Conservation (phyloP, 1,140 invertebrate genomes). For the Cyrtorhinus lividipennis region DNA sequence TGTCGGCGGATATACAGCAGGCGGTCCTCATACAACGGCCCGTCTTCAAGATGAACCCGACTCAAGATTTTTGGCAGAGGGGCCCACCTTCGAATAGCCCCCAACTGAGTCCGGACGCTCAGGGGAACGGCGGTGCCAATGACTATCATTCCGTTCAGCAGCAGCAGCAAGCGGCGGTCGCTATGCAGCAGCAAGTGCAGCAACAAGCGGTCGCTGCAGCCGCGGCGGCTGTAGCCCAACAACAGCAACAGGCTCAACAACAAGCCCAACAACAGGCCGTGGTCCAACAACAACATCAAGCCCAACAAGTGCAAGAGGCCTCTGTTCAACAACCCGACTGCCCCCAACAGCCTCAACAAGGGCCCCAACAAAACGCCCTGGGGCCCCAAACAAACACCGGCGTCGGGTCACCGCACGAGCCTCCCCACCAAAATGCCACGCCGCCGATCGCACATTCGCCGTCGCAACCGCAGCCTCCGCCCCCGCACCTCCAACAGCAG, state of each 20-base stretch:
- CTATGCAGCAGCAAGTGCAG: constrained; percentile 10
- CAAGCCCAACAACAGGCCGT: constrained; percentile 17
- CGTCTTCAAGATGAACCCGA: constrained; percentile 29
- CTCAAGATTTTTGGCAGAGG: constrained; percentile 26
- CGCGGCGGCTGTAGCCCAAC: not conserved
- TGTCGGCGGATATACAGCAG: constrained; percentile 26
- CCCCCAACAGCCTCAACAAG: not conserved
- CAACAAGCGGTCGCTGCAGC: not conserved
- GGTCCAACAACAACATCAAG: constrained; percentile 23
- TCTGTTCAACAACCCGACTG: constrained; percentile 7
- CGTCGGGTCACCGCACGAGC: not conserved
- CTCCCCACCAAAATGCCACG: constrained; percentile 2
- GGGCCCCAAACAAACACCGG: not conserved
- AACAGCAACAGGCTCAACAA: constrained; percentile 21
- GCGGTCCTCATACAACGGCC: constrained; percentile 28
- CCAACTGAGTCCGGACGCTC: constrained; percentile 13
- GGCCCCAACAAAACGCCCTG: not conserved
- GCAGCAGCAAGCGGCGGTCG: constrained; percentile 14
- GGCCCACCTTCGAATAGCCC: constrained; percentile 21
- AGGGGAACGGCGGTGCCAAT: constrained; percentile 11
- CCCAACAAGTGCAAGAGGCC: constrained; percentile 15
- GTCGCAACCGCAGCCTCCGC: constrained; percentile 17
- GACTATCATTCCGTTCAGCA: constrained; percentile 17
- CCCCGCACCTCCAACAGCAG: constrained; percentile 12
- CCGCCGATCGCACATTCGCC: constrained; percentile 3